Percentiles rank a stretch among this genome's conserved stretches.
Conservation (phyloP, 1,140 invertebrate genomes). For the Drosophila parabipectinata region DNA sequence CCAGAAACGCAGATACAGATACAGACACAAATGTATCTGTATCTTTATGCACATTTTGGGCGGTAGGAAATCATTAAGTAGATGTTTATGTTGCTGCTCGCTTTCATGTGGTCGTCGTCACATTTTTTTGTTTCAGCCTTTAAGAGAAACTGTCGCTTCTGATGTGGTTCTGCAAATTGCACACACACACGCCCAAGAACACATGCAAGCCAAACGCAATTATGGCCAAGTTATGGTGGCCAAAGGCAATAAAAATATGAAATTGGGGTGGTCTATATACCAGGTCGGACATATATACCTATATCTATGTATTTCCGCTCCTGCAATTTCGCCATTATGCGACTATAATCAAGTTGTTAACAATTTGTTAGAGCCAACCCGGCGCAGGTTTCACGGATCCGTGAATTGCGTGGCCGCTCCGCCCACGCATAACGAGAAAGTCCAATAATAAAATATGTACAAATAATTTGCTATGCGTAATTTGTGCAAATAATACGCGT, state of each 20-base stretch:
- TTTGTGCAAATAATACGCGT: conserved; percentile 82
- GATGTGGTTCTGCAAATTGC: conserved; percentile 72
- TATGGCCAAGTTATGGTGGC: conserved; percentile 69
- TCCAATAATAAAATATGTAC: conserved; percentile 72
- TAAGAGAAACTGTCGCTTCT: conserved; percentile 61
- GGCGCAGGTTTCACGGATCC: conserved; percentile 30
- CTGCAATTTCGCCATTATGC: conserved; percentile 72
- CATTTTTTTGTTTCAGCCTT: conserved; percentile 54
- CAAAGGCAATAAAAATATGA: conserved; percentile 55
- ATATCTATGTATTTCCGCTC: conserved; percentile 33
- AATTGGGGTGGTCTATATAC: conserved; percentile 48
- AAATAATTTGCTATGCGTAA: conserved; percentile 78
- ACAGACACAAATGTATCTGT: conserved; percentile 21
- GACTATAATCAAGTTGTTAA: conserved; percentile 79
- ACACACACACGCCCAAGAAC: conserved; percentile 11
- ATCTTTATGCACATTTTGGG: conserved; percentile 17
- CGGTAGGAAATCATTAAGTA: conserved; percentile 76
- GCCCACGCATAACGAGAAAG: conserved; percentile 60
- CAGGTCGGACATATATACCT: background rate
- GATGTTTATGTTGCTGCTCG: conserved; percentile 70
- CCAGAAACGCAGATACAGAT: conserved; percentile 24
- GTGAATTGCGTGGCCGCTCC: conserved; percentile 50
- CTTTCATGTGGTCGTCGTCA: conserved; percentile 80
- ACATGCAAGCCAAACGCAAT: conserved; percentile 45
- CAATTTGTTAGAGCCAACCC: conserved; percentile 69